These are phyloP conservation scores for Pheucticus melanocephalus DNA, from an alignment of 2,113 vertebrate genomes.

Conservation along the genomic window DNA sequence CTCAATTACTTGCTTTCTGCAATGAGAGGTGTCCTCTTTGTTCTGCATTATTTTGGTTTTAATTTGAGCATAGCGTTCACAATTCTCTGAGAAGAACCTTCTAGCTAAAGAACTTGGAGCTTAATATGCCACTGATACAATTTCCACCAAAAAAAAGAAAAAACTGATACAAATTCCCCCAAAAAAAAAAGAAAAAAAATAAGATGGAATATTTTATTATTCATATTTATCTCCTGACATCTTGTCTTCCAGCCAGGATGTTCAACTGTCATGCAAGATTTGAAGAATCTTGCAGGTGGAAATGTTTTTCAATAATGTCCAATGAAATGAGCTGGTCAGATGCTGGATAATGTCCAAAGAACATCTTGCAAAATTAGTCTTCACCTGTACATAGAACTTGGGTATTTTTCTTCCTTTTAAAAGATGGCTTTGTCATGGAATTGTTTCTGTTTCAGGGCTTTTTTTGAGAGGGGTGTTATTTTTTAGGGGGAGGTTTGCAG, in stretches of 20 bases:
- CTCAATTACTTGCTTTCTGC: background rate
- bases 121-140: background rate
- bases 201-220: background rate
- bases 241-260: background rate
- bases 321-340: background rate
- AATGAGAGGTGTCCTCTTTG: background rate
- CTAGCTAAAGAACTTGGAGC: background rate
- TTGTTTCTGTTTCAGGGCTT: background rate
- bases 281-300: background rate
- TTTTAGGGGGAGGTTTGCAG: fast-evolving
- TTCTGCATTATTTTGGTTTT: background rate
- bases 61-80: background rate
- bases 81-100: background rate
- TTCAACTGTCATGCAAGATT: background rate
- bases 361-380: fast-evolving
- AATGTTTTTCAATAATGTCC: background rate
- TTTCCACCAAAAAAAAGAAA: background rate
- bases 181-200: background rate
- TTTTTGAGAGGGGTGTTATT: fast-evolving
- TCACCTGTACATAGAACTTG: background rate
- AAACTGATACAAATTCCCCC: background rate
- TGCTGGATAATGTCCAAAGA: background rate
- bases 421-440: fast-evolving
- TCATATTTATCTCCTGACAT: background rate
- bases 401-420: background rate